Conservation (phyloP, 2,113 vertebrate species). For the Vidua chalybeata region DNA sequence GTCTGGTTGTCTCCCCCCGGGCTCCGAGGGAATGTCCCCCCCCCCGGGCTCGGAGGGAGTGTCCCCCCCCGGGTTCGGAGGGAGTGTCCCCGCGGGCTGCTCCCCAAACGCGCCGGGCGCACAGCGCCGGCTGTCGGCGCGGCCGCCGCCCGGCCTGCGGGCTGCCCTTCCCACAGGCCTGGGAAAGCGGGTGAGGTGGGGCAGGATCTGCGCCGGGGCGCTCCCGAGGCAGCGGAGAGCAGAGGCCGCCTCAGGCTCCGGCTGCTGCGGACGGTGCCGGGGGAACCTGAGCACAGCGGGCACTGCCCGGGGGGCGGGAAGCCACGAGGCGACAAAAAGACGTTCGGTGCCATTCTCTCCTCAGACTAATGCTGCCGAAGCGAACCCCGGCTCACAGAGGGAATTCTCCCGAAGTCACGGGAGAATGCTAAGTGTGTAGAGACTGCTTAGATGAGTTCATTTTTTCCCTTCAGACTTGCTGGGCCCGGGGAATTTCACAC, state of each 20-base stretch:
- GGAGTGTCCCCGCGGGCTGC: no score
- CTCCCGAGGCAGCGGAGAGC: neutral
- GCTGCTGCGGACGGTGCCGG: neutral
- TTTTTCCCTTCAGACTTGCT: neutral
- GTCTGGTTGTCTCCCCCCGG: no score
- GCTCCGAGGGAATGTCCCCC: no score
- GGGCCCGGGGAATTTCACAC: neutral
- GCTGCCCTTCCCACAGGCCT: neutral
- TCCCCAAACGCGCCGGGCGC: neutral
- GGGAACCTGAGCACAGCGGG: neutral
- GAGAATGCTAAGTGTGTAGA: neutral
- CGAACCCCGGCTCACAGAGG: neutral
- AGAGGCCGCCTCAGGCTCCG: neutral
- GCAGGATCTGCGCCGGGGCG: neutral
- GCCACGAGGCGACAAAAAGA: neutral
- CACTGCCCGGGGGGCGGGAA: neutral
- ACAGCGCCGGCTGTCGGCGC: neutral
- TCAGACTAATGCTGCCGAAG: neutral
- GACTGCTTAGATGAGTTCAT: neutral
- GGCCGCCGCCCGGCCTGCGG: neutral
- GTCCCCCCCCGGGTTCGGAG: no score
- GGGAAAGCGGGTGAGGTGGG: neutral
- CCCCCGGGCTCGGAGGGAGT: no score
- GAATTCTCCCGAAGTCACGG: neutral
- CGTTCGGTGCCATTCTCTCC: neutral